A percentile compares a stretch with the other conserved stretches of the same genome.
phyloP scores from a whole-genome alignment of 2,888 invertebrate species.

The Enchytraeus crypticus region DNA sequence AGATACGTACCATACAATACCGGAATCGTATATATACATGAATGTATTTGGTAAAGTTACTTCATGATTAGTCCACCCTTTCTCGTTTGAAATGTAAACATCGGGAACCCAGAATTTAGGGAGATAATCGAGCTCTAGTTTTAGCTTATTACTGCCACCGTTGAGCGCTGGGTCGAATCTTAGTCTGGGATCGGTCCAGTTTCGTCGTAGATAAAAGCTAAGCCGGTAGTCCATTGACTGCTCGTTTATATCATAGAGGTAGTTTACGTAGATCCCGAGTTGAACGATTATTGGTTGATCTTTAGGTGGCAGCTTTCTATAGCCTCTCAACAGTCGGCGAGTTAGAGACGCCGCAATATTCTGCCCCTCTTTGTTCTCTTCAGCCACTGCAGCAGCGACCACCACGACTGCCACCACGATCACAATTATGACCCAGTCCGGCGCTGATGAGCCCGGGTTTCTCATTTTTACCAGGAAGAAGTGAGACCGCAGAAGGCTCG shows the following conservation, averaged over 20 bases:
- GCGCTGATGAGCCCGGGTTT: too few relatives aligned
- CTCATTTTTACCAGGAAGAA: too few relatives aligned
- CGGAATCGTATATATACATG: conserved; percentile 9
- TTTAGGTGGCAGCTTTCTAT: conserved; percentile 11
- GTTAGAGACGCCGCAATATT: neutral
- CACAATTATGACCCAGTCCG: too few relatives aligned
- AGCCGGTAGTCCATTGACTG: conserved; percentile 92
- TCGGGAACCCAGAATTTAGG: conserved; percentile 18
- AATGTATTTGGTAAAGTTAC: conserved; percentile 14
- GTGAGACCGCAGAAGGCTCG: too few relatives aligned
- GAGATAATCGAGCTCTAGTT: conserved; percentile 15
- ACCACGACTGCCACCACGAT: too few relatives aligned
- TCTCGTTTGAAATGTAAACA: conserved; percentile 22
- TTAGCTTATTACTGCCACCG: conserved; percentile 6
- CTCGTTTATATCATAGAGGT: conserved; percentile 84
- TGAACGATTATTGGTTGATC: conserved; percentile 23
- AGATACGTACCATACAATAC: conserved; percentile 20
- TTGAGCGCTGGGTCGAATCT: conserved; percentile 17
- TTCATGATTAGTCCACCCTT: conserved; percentile 15
- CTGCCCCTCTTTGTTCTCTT: neutral
- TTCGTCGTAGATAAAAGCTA: conserved; percentile 86
- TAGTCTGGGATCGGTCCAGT: conserved; percentile 80
- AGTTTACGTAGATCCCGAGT: conserved; percentile 47
- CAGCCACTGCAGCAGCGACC: neutral
- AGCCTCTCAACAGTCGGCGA: conserved; percentile 8